Base-by-base conservation (phyloP, 53 echinoderm and acorn worm species). In the Echinometra lucunter region DNA sequence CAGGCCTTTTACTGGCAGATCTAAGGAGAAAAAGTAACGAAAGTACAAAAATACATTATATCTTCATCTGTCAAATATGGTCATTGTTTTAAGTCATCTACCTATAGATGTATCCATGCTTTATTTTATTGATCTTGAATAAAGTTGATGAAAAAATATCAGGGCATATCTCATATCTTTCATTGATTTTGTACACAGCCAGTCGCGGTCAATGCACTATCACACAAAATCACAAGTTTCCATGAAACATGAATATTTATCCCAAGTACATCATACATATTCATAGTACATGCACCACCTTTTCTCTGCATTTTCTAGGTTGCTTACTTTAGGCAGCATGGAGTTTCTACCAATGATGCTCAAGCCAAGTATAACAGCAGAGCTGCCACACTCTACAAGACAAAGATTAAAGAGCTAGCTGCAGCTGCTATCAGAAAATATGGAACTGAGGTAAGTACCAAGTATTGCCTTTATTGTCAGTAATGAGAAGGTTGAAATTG, bases 341-440 rank as follows among this genome's bases (percentile, higher is more conserved):
- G 97, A 37, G 96, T 95, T 11, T 89, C 95, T 17, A 98, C 99
- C 58, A 96, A 95, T 23, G 99, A 99, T 91, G 95, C 99, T 58
- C 96, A 99, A 88, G 96, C 96, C 74, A 99, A 99, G 91, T 99
- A 99, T 91, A 92, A 96, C 95, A 99, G 99, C 92, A 74, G 99
- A 92, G 99, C 97, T 37, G 99, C 99, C n/a, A 94, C 96, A 70
- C 88, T 96, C 35, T 99, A 99, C 96, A 97, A 96, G 82, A 96
- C 97, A 17, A 97, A 97, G 91, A 96, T 99, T 45, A 99, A 98
- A 94, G 92, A 95, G 8, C 96, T 88, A 45, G 98, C 97, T 12
- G 96, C 96, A 70, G 96, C 95, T 4, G 97, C 99, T 34, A 99
- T 99, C 95, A 99, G 99, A 83, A 99, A 97, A 74, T 98, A 98